These are phyloP conservation scores for Protomyctophum bolini DNA, from an alignment of 2,113 vertebrate species.

Conservation along the genomic window DNA sequence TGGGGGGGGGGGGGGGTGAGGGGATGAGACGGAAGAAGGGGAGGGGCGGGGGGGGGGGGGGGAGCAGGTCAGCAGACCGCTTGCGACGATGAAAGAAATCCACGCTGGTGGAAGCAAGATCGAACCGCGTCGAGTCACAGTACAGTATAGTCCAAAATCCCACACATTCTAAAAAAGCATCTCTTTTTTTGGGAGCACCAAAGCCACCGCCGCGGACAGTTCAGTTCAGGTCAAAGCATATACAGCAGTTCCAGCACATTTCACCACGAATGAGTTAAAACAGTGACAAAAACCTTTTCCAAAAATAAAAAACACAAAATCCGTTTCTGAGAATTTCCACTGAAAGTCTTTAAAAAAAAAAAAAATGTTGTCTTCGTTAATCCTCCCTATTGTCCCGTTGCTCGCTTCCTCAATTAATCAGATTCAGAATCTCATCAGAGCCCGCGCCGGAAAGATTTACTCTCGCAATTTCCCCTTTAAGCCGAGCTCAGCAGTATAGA, in stretches of 20 bases:
- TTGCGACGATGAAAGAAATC: slow-evolving; percentile 19
- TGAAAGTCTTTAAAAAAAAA: slow-evolving; percentile 25
- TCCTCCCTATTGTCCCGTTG: slow-evolving; percentile 30
- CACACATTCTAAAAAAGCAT: slow-evolving; percentile 29
- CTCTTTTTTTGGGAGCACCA: slow-evolving; percentile 26
- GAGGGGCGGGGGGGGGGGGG: background rate
- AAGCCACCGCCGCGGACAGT: slow-evolving; percentile 25
- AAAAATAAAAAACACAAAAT: slow-evolving; percentile 14
- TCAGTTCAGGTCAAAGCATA: slow-evolving; percentile 8
- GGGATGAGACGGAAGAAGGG: background rate
- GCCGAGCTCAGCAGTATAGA: slow-evolving; percentile 39
- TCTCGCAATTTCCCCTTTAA: slow-evolving; percentile 59
- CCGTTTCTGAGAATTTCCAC: background rate
- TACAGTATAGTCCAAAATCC: slow-evolving; percentile 31
- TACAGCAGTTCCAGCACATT: slow-evolving; percentile 18
- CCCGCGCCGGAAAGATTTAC: slow-evolving; percentile 43
- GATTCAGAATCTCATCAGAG: slow-evolving; percentile 44
- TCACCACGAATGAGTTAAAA: slow-evolving; percentile 4
- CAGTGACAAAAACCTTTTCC: slow-evolving; percentile 2
- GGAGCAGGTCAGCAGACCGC: slow-evolving; percentile 22
- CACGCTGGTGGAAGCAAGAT: slow-evolving; percentile 42
- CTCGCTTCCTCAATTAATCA: slow-evolving; percentile 43
- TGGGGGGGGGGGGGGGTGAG: background rate
- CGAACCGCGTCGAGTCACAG: slow-evolving; percentile 39
- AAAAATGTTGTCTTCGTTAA: too few species aligned